Evolutionary conservation across 2,888 invertebrate species (phyloP), one percentile per base, ranked within the genome.

Genomic region (Pterobdella sp.): DNA sequence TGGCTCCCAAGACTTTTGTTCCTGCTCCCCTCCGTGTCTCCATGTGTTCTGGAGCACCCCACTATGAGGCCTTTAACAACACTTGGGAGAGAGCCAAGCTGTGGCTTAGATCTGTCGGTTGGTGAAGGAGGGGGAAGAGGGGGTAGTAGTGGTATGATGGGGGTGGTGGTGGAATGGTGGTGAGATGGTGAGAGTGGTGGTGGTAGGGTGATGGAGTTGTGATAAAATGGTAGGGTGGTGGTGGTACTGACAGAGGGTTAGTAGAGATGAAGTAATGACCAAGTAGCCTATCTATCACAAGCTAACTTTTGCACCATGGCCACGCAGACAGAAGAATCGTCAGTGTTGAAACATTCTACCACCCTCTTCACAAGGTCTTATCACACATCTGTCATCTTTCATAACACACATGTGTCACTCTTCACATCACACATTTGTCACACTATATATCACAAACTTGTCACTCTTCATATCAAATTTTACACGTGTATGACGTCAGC

Each of bases 31-130:
- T 77, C 72, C 77, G 77, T 63, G 78, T 78, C n/a, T 76, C 76
- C 56, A 77, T 78, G 77, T 78, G 78, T 68, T 76, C 75, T 37
- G 78, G 78, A 0, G 72, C 77, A 1, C 77, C 78, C 18, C 75
- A 77, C 72, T 78, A 77, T 65, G 78, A 78, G 73, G 31, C 72
- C 29, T 75, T 77, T 72, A 56, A 52, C 10, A 42, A 67, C 49
- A 78, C 76, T 26, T 78, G 78, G 78, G 77, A 77, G 52, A 68
- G 78, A 37, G 76, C 78, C 42, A 75, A 77, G n/a, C 76, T 73
- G 42, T 78, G 78, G 78, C 74, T 77, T 32, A 77, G 74, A 68
- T 76, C 74, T 64, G 74, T 77, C 63, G 77, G 78, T 78, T 36
- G 72, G 77, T 76, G 42, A 22, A 14, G 49, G 49, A 14, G 49